These are phyloP conservation scores for Melanostoma scalare DNA, from an alignment of 2,888 invertebrate genomes.

Conservation along the genomic window DNA sequence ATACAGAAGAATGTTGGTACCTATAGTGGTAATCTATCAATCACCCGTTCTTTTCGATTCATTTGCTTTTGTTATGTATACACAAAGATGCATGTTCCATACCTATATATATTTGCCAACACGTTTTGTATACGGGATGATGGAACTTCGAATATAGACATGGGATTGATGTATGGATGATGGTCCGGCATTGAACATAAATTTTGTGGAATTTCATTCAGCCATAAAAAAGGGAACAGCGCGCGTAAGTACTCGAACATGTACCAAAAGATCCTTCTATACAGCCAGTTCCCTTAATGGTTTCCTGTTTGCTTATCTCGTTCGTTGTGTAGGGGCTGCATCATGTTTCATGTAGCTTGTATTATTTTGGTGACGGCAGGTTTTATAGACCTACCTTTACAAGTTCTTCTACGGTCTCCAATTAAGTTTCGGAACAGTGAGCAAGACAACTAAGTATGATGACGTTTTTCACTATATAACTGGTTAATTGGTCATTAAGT, in stretches of 20 bases:
- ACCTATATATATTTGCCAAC: background rate
- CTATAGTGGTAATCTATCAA: slow-evolving; percentile 29
- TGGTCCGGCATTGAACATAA: slow-evolving; percentile 54
- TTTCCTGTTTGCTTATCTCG: slow-evolving; percentile 44
- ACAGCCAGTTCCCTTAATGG: slow-evolving; percentile 31
- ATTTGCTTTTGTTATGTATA: slow-evolving; percentile 1
- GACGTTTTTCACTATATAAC: slow-evolving; percentile 45
- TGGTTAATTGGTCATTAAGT: slow-evolving; percentile 47
- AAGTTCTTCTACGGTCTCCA: slow-evolving; percentile 20
- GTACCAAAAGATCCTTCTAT: slow-evolving; percentile 2
- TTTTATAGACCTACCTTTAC: background rate
- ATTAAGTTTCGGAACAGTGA: slow-evolving; percentile 7
- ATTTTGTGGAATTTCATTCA: slow-evolving; percentile 44
- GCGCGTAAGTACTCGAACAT: slow-evolving; percentile 37
- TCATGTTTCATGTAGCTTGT: background rate
- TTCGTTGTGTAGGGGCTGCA: slow-evolving; percentile 5
- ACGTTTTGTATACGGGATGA: background rate
- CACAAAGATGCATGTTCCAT: background rate
- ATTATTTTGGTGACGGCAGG: slow-evolving; percentile 18
- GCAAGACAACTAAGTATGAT: slow-evolving; percentile 12
- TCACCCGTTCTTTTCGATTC: slow-evolving; percentile 10
- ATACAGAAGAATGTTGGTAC: background rate
- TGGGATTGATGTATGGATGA: slow-evolving; percentile 54
- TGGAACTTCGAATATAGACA: background rate
- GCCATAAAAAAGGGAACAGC: slow-evolving; percentile 7